Percentiles rank a stretch among this genome's conserved stretches.
Evolutionary conservation across 2,888 invertebrate genomes (phyloP).

Genomic region (Boloria selene): DNA sequence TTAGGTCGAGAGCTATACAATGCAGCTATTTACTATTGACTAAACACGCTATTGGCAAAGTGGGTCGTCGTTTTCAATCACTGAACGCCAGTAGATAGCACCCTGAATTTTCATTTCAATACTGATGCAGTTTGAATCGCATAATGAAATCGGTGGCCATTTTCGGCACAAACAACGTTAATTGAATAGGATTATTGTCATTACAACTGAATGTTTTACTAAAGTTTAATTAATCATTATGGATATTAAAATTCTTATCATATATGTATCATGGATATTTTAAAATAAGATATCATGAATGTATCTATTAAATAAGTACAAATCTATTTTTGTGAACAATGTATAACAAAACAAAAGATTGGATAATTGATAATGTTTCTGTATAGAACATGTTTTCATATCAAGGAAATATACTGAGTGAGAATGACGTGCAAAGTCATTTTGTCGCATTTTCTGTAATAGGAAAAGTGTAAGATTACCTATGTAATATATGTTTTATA

Average conservation of each 20-base stretch:
- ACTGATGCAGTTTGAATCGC: conserved; percentile 29
- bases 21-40: conserved; percentile 31
- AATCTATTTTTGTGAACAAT: too few relatives aligned
- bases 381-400: too few relatives aligned
- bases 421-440: too few relatives aligned
- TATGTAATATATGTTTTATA: too few relatives aligned
- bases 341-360: too few relatives aligned
- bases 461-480: too few relatives aligned
- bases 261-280: background rate
- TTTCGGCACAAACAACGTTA: conserved; percentile 39
- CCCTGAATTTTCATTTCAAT: conserved; percentile 28
- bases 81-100: conserved; percentile 25
- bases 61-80: conserved; percentile 37
- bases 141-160: conserved; percentile 40
- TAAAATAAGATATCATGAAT: background rate
- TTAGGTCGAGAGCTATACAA: conserved; percentile 24
- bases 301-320: too few relatives aligned
- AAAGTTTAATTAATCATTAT: conserved; percentile 13
- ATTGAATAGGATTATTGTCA: conserved; percentile 35
- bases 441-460: too few relatives aligned
- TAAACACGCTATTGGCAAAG: conserved; percentile 31
- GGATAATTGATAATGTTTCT: too few relatives aligned
- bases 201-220: conserved; percentile 15
- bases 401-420: too few relatives aligned
- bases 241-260: background rate